phyloP scores from a whole-genome alignment of 2,797 vertebrate genomes.

The Hemitrygon akajei region DNA sequence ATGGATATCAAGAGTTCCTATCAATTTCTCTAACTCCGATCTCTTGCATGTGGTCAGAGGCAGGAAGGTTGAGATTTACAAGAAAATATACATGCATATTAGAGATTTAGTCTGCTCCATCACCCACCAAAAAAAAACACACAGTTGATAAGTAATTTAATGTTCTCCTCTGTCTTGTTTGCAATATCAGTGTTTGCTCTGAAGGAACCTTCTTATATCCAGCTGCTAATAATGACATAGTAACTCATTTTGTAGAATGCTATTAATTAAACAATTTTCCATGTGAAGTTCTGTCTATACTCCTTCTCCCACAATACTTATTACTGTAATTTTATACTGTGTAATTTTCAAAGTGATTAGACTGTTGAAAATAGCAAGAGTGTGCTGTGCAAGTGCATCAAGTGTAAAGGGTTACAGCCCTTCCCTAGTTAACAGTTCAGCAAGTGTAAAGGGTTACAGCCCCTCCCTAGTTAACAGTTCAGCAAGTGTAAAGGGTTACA shows the following conservation, averaged over 20 bases:
- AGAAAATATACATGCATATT: neutral
- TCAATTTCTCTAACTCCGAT: neutral
- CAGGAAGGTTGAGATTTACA: neutral
- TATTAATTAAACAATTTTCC: conserved; percentile 37
- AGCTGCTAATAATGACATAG: conserved; percentile 34
- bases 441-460: neutral
- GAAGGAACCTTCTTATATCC: conserved; percentile 16
- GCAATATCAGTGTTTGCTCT: neutral
- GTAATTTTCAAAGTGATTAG: conserved; percentile 35
- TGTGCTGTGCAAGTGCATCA: neutral
- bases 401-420: neutral
- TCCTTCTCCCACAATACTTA: conserved; percentile 29
- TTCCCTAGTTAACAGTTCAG: neutral
- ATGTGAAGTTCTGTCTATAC: conserved; percentile 29
- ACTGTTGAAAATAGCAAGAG: neutral
- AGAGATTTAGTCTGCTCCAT: neutral
- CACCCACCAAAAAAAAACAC: neutral
- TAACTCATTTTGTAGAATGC: conserved; percentile 12
- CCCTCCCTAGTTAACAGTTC: neutral
- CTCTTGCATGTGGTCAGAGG: neutral
- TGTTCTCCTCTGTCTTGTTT: neutral
- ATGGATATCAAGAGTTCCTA: neutral
- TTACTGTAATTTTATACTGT: conserved; percentile 33
- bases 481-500: neutral
- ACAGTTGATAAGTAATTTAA: neutral